phyloP scores from a whole-genome alignment of 2,113 vertebrate species.

The Nothocercus nigrocapillus region DNA sequence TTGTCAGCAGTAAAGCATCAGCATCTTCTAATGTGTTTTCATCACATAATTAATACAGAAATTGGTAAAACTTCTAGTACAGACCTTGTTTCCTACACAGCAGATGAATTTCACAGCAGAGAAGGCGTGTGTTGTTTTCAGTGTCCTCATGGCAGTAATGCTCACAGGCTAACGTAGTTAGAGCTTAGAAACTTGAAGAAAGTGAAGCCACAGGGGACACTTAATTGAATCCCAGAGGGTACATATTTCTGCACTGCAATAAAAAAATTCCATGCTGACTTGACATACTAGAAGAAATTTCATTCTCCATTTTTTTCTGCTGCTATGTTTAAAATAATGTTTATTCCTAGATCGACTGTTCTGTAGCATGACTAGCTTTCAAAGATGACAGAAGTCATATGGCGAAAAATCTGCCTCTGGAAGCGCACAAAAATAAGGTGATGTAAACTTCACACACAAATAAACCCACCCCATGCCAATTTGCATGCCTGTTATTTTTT shows the following conservation, averaged over 20 bases:
- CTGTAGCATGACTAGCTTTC: neutral
- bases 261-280: neutral
- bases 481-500: neutral
- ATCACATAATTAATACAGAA: neutral
- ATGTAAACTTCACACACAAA: fast-evolving
- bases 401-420: neutral
- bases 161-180: neutral
- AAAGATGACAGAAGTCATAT: neutral
- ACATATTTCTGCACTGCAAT: neutral
- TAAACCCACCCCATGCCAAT: neutral
- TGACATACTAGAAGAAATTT: neutral
- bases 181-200: neutral
- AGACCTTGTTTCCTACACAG: neutral
- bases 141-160: neutral
- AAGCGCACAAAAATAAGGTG: fast-evolving
- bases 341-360: neutral
- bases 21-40: neutral
- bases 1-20: neutral
- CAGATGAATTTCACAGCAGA: neutral
- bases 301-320: neutral
- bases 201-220: neutral
- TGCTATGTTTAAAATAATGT: neutral
- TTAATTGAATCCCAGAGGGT: neutral
- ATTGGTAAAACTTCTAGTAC: neutral
- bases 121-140: neutral